Evolutionary conservation across 2,888 invertebrate species (phyloP).

Genomic region (Zygogramma bicolorata): DNA sequence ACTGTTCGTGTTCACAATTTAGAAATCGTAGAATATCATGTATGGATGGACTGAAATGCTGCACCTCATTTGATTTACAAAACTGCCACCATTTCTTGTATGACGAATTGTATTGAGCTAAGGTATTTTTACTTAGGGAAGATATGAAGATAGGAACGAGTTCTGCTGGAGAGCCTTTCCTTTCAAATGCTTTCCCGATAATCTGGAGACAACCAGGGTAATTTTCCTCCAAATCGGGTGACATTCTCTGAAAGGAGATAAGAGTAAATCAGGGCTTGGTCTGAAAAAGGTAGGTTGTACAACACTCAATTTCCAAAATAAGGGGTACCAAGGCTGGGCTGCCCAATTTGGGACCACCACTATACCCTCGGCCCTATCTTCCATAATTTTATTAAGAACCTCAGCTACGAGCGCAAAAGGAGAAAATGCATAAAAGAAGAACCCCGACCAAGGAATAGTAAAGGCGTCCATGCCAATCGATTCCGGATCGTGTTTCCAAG

Average conservation of each 20-base stretch:
- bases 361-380: slow-evolving; percentile 23
- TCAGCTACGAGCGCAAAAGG: slow-evolving; percentile 27
- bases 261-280: slow-evolving; percentile 12
- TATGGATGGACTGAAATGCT: neutral
- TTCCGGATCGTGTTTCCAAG: slow-evolving; percentile 25
- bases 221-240: slow-evolving; percentile 24
- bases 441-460: slow-evolving; percentile 6
- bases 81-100: slow-evolving; percentile 22
- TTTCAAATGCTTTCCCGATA: slow-evolving; percentile 27
- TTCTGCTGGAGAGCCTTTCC: neutral
- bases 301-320: neutral
- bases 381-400: slow-evolving; percentile 32
- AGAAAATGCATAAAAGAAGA: slow-evolving; percentile 31
- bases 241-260: slow-evolving; percentile 14
- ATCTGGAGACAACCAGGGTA: slow-evolving; percentile 27
- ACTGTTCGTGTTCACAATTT: neutral
- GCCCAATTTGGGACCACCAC: slow-evolving; percentile 2
- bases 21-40: neutral
- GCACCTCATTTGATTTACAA: neutral
- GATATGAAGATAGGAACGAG: neutral
- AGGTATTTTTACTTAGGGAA: neutral
- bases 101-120: slow-evolving; percentile 12
- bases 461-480: slow-evolving; percentile 22
- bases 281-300: neutral
- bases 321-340: neutral